Evolutionary conservation across 2,888 invertebrate genomes (phyloP), one percentile per base, ranked within the genome.

Genomic region (Celastrina argiolus): DNA sequence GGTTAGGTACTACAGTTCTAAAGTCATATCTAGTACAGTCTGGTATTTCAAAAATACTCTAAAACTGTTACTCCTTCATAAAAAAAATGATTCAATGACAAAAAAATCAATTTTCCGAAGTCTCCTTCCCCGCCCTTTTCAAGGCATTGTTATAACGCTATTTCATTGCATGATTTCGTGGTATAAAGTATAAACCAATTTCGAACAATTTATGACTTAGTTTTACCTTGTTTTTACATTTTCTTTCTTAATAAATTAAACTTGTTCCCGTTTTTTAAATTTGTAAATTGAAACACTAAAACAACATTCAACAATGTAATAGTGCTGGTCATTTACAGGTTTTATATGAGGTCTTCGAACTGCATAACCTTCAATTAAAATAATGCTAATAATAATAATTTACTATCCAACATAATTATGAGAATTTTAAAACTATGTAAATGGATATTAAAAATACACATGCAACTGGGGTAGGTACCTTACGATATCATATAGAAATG

Each of bases 331-430:
- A 16, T 16, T 7, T 31, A 36, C 36, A 36, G 34, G 61, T 26
- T 36, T 61, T 18, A 39, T 39, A 39, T 14, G 61, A 61, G 39
- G 61, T 61, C 61, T 61, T 61, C 61, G 61, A 61, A 61, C 61
- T 22, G 14, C 18, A 36, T 61, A 61, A 61, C 61, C 61, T 61
- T 61, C 61, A 36, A 39, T 14, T 36, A 61, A 36, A 61, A 39
- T 39, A 61, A 61, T 61, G 61, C 39, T 61, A 39, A 61, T 61
- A 36, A 61, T 61, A 61, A 61, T 61, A 36, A 39, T 61, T 12
- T 61, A 34, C 22, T 61, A 61, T 61, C 22, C 61, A 39, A 31
- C 36, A 39, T 61, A 59, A 59, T 59, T 59, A 34, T 59, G 59
- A 34, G 59, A 59, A 59, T 34, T 34, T 59, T 34, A 34, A 59